phyloP scores from a whole-genome alignment of 2,888 invertebrate species.

The Cetonia aurata region DNA sequence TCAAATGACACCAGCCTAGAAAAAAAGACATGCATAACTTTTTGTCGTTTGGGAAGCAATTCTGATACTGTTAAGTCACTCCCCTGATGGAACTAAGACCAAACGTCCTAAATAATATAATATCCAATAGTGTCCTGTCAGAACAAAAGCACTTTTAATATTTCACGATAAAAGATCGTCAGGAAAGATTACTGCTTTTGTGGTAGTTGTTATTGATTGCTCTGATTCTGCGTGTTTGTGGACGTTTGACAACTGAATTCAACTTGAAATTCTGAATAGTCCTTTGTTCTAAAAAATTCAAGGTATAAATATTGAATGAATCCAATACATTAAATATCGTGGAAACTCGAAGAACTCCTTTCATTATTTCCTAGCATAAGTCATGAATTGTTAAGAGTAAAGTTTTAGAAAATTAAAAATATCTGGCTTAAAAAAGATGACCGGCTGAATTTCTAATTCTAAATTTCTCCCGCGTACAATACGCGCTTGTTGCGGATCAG shows the following conservation, averaged over 20 bases:
- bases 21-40: not conserved
- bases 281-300: too few species aligned
- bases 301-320: too few species aligned
- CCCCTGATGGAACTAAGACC: not conserved
- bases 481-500: too few species aligned
- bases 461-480: too few species aligned
- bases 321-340: too few species aligned
- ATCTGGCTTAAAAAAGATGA: too few species aligned
- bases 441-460: too few species aligned
- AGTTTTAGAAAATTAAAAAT: too few species aligned
- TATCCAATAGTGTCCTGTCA: not conserved
- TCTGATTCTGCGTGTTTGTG: not conserved
- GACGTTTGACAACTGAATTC: not conserved
- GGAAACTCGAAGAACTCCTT: too few species aligned
- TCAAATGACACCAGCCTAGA: not conserved
- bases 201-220: slow-evolving; percentile 7
- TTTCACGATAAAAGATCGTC: slow-evolving; percentile 7
- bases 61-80: not conserved
- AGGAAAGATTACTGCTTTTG: not conserved
- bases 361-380: too few species aligned
- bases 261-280: not conserved
- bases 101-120: not conserved
- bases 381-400: too few species aligned
- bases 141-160: slow-evolving; percentile 19
- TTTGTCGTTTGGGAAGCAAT: not conserved